Base-by-base conservation (phyloP, 2,888 invertebrate species). In the Eretmocerus hayati region DNA sequence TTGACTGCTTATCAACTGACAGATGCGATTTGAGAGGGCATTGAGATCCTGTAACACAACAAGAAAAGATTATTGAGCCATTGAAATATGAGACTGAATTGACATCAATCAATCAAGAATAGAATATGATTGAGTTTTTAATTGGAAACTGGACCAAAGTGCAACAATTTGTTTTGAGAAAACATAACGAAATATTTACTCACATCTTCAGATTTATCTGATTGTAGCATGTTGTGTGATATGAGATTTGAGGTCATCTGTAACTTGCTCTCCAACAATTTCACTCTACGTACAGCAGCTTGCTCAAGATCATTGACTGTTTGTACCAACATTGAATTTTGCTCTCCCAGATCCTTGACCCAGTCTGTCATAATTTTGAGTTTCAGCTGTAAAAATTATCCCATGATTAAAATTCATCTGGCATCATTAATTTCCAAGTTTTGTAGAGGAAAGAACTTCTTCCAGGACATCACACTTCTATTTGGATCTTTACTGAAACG, bases 261-360 rank as follows among this genome's bases (percentile, higher is more conserved):
- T 44, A 80, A 65, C 60, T 77, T 77, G 38, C 75, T 74, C 61
- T 79, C 77, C 32, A 82, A 64, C 49, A 76, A 61, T 53, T 75
- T 67, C 19, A 84, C 77, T 57, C 80, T 74, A 42, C 75, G 69
- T 18, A 78, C 78, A 40, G 84, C 81, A 59, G 84, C 83, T 20
- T 72, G 65, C 67, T 86, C 85, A 59, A 86, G 64, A 59, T 84
- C 83, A 62, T 81, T 79, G 2, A 86, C 81, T 3, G 81, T 80
- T 46, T 75, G 76, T 42, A 80, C 80, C 58, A 87, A 72, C 72
- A 84, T 75, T 37, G 77, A 72, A 69, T 85, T 86, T 72, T 86
- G 85, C 22, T 78, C 81, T 33, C 76, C 77, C 60, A 85, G 72
- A 69, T 85, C 83, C 40, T 74, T 69, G 54, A 85, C 81, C 84